Evolutionary conservation across 2,113 vertebrate genomes (phyloP), one percentile per base, ranked within the genome.

Genomic region (Gnathonemus echidnorhynchus): DNA sequence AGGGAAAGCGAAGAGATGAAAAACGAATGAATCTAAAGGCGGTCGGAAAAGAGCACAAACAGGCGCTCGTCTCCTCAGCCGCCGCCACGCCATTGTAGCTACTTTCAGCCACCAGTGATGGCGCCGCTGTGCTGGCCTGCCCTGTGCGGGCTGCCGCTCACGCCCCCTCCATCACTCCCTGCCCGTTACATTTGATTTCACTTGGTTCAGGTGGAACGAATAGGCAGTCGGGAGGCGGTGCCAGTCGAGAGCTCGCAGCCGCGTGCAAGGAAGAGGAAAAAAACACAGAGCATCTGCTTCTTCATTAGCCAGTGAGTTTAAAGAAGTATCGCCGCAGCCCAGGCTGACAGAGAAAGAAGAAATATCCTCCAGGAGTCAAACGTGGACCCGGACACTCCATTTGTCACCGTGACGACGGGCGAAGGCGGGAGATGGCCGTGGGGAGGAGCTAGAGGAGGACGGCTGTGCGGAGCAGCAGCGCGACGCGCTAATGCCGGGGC

Each of bases 11-110:
- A 90, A 90, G 83, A 89, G 91, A 91, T 91, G 89, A 90, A 94
- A 94, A 94, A 93, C 90, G 93, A 93, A 95, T 93, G 92, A 93
- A 94, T 93, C 92, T 94, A 88, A 87, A 92, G 89, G 90, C 56
- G 70, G 39, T 39, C 10, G 89, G 91, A 86, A 15, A 93, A 93
- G 89, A 93, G 91, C 80, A 91, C 50, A 89, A 90, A 91, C 88
- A 92, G 92, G 94, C 92, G 90, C 92, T 93, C 93, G 93, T 93
- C 89, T 92, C 70, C 92, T 88, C 27, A 1, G 89, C 87, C 86
- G 46, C 17, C 1, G 10, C n/a, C n/a, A 39, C 39, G n/a, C n/a
- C 62, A 31, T 11, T 74, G 62, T 56, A 35, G 52, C 88, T 17
- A 35, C 42, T 83, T 80, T 24, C 13, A 48, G 58, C 89, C 15